Evolutionary conservation across 2,113 vertebrate species (phyloP), one percentile per base, ranked within the genome.

Genomic region (Piliocolobus tephrosceles): DNA sequence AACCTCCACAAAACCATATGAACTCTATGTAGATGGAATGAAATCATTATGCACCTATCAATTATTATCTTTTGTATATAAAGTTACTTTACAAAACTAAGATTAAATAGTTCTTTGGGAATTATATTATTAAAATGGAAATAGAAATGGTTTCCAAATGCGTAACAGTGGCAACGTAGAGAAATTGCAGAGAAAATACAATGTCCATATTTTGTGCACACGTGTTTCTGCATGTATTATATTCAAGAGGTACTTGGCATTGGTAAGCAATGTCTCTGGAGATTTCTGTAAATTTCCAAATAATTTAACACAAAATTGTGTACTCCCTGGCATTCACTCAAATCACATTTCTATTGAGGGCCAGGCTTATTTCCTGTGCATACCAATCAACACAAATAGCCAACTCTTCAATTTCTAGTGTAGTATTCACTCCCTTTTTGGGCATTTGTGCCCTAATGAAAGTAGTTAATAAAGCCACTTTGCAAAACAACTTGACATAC

Each of bases 31-130:
- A 88, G 94, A 91, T 32, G 2, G 45, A 83, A 32, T 17, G 38
- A 18, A 96, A 92, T 91, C 88, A 94, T 84, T 96, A 64, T 25
- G 96, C 16, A 86, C 58, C 66, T 35, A 94, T 66, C 38, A 14
- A 3, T 94, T 76, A 94, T 95, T 87, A 61, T 8, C 58, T 61
- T 80, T 58, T 95, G 20, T 81, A 40, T 73, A 91, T 79, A 81
- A 90, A 94, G 76, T 75, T 80, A 66, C 4, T 86, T 90, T 70
- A 68, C 79, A 17, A 87, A 96, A 91, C 20, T 79, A 52, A 72
- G 52, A 81, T 57, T 91, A 94, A 79, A 38, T 52, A 85, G 25
- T 75, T 93, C 20, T 17, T 83, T 25, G 78, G 13, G 11, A 64
- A 89, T 89, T 84, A 88, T 61, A 57, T 90, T 20, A 64, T 52